Evolutionary conservation across 2,113 vertebrate genomes (phyloP).

Genomic region (Rhinopomastus cyanomelas): DNA sequence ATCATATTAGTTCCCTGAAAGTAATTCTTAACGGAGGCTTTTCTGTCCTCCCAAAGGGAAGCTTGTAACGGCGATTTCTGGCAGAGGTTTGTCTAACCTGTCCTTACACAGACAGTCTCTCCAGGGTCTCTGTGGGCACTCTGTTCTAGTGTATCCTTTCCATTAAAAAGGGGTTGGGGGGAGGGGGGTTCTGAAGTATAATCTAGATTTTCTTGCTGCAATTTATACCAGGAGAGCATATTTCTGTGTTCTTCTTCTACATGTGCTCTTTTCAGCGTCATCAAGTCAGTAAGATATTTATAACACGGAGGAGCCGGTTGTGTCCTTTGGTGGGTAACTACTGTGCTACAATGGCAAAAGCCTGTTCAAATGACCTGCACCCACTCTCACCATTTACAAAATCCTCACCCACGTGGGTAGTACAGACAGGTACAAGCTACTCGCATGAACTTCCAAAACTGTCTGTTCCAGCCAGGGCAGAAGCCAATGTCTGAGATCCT

Average conservation of each 20-base stretch:
- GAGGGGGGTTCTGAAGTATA: not conserved
- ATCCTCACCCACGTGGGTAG: not conserved
- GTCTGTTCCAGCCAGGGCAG: not conserved
- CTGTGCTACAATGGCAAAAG: not conserved
- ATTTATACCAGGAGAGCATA: not conserved
- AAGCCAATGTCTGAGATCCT: not conserved
- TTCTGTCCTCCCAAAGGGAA: not conserved
- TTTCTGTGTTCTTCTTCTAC: not conserved
- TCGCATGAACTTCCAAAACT: not conserved
- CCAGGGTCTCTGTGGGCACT: fast-evolving
- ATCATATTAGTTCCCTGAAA: constrained; percentile 3
- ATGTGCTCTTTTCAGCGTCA: not conserved
- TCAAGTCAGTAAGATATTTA: constrained; percentile 33
- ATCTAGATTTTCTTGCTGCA: constrained; percentile 22
- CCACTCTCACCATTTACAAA: not conserved
- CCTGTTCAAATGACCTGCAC: not conserved
- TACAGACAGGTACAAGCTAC: not conserved
- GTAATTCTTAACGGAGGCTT: constrained; percentile 15
- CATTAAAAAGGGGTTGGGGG: not conserved
- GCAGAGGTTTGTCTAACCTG: constrained; percentile 19
- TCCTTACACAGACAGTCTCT: not conserved
- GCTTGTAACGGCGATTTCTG: constrained; percentile 21
- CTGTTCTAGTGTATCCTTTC: not conserved
- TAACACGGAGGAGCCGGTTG: not conserved
- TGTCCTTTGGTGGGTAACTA: not conserved